Percentiles rank a stretch among this genome's conserved stretches.
phyloP scores from a whole-genome alignment of 1,140 invertebrate genomes.

The Aphelenchoides besseyi region DNA sequence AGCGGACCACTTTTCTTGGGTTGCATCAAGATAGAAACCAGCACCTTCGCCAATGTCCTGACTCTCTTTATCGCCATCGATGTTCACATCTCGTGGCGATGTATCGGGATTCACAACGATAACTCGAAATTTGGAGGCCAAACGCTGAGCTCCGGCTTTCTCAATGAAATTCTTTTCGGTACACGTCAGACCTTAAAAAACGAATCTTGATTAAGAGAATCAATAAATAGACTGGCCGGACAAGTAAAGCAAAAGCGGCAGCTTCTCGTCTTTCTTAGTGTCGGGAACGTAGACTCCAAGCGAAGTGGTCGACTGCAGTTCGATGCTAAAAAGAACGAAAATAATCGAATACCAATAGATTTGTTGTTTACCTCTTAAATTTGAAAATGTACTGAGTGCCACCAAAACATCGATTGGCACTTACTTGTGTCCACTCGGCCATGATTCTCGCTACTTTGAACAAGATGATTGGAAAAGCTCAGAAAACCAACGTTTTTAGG shows the following conservation, averaged over 20 bases:
- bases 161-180: constrained; percentile 93
- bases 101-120: constrained; percentile 90
- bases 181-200: constrained; percentile 75
- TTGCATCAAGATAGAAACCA: constrained; percentile 92
- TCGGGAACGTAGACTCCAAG: constrained; percentile 85
- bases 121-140: constrained; percentile 76
- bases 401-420: constrained; percentile 67
- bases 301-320: constrained; percentile 83
- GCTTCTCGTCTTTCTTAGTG: constrained; percentile 70
- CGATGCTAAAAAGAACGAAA: constrained; percentile 67
- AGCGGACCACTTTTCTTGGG: constrained; percentile 81
- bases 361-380: constrained; percentile 48
- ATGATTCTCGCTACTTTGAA: background rate
- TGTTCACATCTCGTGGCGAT: constrained; percentile 73
- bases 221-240: constrained; percentile 69
- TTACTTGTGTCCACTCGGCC: constrained; percentile 24
- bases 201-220: constrained; percentile 19
- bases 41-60: constrained; percentile 93
- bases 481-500: too few species aligned
- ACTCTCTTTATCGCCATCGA: constrained; percentile 78
- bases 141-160: constrained; percentile 86
- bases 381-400: constrained; percentile 47
- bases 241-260: constrained; percentile 85
- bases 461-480: too few species aligned
- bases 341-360: background rate